Percentiles rank a stretch among this genome's conserved stretches.
These are phyloP conservation scores for Neomonachus schauinslandi DNA, from an alignment of 2,113 vertebrate genomes.

Conservation along the genomic window DNA sequence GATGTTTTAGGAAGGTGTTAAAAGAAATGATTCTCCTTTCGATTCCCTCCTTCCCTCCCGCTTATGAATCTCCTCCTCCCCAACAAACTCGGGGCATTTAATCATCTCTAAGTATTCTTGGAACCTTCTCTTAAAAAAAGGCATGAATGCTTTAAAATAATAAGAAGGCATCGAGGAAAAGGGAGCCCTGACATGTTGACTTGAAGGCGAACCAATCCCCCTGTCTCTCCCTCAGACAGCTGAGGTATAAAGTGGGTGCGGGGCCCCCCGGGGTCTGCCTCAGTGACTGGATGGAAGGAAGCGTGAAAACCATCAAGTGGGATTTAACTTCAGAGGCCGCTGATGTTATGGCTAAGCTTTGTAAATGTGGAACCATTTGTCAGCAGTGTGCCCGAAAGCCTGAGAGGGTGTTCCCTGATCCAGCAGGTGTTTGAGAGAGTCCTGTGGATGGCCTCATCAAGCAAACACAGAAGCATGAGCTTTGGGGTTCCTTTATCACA, in stretches of 20 bases:
- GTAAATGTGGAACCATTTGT: background rate
- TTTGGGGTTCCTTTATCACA: background rate
- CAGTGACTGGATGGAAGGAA: background rate
- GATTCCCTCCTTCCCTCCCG: background rate
- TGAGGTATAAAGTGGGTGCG: background rate
- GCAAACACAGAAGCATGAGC: background rate
- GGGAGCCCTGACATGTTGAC: background rate
- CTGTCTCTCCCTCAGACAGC: background rate
- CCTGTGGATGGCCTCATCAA: background rate
- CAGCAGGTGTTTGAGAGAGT: background rate
- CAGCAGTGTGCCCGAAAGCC: background rate
- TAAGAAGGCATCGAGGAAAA: background rate
- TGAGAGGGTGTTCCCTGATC: background rate
- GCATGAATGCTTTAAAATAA: background rate
- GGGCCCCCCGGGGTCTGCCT: background rate
- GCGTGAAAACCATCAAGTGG: background rate
- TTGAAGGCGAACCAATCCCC: background rate
- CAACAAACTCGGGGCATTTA: background rate
- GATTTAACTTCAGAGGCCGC: constrained; percentile 15
- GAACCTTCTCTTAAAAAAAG: background rate
- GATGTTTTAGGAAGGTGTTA: background rate
- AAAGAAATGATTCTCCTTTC: constrained; percentile 19
- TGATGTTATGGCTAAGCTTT: background rate
- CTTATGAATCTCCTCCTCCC: background rate
- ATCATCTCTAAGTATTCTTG: background rate